Base-by-base conservation (phyloP, 2,113 vertebrate species). In the Calidris pugnax region DNA sequence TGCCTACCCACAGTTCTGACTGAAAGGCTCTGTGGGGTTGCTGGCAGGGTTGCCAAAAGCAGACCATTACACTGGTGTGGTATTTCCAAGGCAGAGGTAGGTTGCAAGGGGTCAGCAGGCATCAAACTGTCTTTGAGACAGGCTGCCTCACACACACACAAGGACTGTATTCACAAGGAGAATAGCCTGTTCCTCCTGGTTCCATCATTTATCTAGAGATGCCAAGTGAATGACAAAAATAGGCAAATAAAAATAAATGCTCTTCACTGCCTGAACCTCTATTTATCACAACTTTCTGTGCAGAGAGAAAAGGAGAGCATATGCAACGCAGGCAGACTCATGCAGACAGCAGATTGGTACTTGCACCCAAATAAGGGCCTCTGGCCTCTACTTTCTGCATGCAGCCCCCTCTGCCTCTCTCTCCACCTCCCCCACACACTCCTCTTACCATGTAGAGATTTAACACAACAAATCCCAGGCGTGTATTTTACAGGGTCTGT, bases 201-300 rank as follows among this genome's bases (percentile, higher is more conserved):
- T 82, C 71, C 47, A 87, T 94, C 80, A 89, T 87, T 85, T 55
- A 93, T 92, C 80, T 82, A 39, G 59, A 91, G 84, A 82, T 87
- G 94, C 77, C 96, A 97, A 90, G 27, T 1, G 37, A 76, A 62
- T 24, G 80, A 92, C 84, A 97, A 93, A 97, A 95, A 94, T 85
- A 97, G 89, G 91, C 87, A 97, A 96, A 97, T 89, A 97, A 96
- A 97, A 97, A 96, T 97, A 97, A 97, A 91, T 64, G 68, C 91
- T 95, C 74, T 78, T 89, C 66, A 43, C 39, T 93, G 89, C 77
- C 93, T 76, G 69, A 71, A 82, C 87, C 77, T 94, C 94, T 95
- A 89, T 95, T 96, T 96, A 94, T 94, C 85, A 95, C 85, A 87
- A 87, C 89, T 89, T 89, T 89, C 85, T 69, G 45, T 51, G 85